Conservation (phyloP, 2,797 vertebrate genomes). For the Sebastes oblongus region DNA sequence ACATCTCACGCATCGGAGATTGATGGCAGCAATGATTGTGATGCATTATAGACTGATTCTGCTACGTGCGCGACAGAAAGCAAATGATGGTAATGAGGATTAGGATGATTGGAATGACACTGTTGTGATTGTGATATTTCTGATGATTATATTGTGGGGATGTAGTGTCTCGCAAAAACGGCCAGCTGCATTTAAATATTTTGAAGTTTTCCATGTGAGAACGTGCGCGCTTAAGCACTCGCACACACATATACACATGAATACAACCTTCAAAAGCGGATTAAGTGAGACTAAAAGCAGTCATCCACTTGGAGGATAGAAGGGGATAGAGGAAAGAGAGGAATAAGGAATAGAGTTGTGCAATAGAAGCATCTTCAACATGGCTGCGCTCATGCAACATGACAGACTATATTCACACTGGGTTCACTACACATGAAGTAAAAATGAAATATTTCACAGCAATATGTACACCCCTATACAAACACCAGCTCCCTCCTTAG, state of each 20-base stretch:
- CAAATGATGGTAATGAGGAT: neutral
- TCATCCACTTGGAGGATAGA: constrained; percentile 40
- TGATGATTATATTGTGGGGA: neutral
- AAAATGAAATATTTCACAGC: constrained; percentile 1
- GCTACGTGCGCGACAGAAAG: neutral
- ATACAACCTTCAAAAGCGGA: constrained; percentile 24
- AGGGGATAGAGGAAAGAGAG: neutral
- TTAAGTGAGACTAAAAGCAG: constrained; percentile 46
- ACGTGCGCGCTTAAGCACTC: neutral
- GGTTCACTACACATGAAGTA: neutral
- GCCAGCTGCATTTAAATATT: neutral
- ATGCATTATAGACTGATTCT: neutral
- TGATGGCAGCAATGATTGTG: neutral
- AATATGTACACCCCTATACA: neutral
- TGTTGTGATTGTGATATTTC: neutral
- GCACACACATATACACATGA: neutral
- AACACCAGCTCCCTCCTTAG: neutral
- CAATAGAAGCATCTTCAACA: constrained; percentile 19
- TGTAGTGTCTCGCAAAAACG: neutral
- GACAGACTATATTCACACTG: neutral
- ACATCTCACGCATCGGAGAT: neutral
- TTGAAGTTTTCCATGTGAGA: neutral
- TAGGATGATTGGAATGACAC: neutral
- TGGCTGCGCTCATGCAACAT: neutral
- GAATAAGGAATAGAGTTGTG: constrained; percentile 10